Percentiles rank a stretch among this genome's conserved stretches.
These are phyloP conservation scores for Chrysocyon brachyurus DNA, from an alignment of 2,797 vertebrate genomes.

Conservation along the genomic window DNA sequence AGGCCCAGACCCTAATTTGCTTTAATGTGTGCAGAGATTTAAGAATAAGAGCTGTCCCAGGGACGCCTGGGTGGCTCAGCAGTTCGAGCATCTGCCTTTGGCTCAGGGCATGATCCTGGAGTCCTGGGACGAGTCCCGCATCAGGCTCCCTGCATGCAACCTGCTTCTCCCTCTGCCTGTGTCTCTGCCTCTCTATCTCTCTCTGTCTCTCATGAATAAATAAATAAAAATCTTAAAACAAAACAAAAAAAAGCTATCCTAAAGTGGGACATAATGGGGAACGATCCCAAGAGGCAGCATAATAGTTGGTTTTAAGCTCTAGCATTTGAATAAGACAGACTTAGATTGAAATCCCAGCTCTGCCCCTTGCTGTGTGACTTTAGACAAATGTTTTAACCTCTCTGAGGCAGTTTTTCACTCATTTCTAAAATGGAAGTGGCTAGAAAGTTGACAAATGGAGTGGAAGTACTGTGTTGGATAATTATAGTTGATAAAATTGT, in stretches of 20 bases:
- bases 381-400: background rate
- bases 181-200: no score
- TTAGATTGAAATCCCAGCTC: background rate
- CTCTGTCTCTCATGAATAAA: no score
- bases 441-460: background rate
- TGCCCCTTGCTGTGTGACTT: background rate
- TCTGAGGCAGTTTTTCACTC: background rate
- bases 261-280: background rate
- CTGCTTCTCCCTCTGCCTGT: no score
- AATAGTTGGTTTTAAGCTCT: background rate
- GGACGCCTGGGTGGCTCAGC: no score
- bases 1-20: background rate
- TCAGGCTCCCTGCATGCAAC: no score
- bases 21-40: background rate
- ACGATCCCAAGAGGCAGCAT: background rate
- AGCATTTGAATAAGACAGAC: conserved; percentile 25
- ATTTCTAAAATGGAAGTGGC: background rate
- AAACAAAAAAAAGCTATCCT: background rate
- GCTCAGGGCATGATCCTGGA: no score
- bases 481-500: background rate
- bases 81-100: no score
- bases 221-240: no score
- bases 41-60: background rate
- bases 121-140: no score
- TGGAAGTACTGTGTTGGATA: background rate